These are phyloP conservation scores for Laupala kohalensis DNA, from an alignment of 1,140 invertebrate genomes.

Conservation along the genomic window DNA sequence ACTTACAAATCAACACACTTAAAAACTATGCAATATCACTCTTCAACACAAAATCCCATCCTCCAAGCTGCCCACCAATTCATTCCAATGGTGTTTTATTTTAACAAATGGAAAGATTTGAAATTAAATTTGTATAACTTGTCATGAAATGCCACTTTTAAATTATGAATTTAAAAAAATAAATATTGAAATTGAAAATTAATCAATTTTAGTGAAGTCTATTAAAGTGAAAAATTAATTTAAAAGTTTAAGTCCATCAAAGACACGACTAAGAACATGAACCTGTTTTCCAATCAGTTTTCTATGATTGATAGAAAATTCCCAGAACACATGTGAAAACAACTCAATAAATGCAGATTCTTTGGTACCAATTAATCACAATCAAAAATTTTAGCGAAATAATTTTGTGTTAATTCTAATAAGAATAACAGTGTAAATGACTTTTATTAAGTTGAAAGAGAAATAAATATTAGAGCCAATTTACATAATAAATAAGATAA, in stretches of 20 bases:
- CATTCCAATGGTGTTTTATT: not conserved
- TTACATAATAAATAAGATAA: too few relatives aligned
- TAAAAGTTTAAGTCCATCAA: not conserved
- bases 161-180: not conserved
- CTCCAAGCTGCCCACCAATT: not conserved
- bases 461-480: too few relatives aligned
- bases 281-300: not conserved
- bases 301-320: not conserved
- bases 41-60: not conserved
- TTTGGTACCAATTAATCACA: slow-evolving; percentile 13
- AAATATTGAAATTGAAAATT: not conserved
- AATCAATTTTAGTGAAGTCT: not conserved
- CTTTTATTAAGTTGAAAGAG: too few relatives aligned
- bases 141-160: not conserved
- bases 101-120: not conserved
- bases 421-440: not conserved
- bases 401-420: not conserved
- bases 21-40: not conserved
- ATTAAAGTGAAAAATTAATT: not conserved
- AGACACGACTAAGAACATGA: too few relatives aligned
- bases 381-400: not conserved
- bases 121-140: not conserved
- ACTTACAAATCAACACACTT: not conserved
- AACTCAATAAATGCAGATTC: slow-evolving; percentile 11
- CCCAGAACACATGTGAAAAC: not conserved